A percentile compares a stretch with the other conserved stretches of the same genome.
Conservation (phyloP, 2,113 vertebrate genomes). For the Neotragus pygmaeus region DNA sequence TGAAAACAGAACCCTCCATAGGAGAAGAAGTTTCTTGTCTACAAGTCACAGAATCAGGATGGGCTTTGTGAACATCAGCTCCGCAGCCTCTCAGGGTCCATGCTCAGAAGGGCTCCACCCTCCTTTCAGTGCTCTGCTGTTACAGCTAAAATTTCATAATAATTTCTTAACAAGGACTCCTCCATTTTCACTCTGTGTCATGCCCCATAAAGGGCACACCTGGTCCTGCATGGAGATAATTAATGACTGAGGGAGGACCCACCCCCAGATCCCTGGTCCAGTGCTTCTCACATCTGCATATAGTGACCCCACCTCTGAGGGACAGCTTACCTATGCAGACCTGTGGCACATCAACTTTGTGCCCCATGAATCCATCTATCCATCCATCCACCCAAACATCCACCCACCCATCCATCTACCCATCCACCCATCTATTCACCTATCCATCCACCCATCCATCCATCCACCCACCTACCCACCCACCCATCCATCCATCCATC, state of each 20-base stretch:
- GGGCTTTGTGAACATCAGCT: background rate
- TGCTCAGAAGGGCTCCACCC: background rate
- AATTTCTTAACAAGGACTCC: background rate
- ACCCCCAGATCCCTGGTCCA: background rate
- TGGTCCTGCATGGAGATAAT: background rate
- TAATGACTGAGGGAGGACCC: background rate
- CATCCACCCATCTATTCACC: fast-evolving
- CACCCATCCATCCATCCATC: fast-evolving
- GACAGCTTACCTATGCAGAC: background rate
- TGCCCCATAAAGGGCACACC: background rate
- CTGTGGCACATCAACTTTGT: background rate
- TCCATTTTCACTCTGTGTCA: background rate
- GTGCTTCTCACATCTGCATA: background rate
- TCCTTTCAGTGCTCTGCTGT: background rate
- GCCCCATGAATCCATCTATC: background rate
- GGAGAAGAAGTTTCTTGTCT: background rate
- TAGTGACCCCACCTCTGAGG: background rate
- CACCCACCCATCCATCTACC: background rate
- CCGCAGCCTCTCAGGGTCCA: fast-evolving
- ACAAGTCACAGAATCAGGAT: background rate
- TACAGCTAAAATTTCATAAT: background rate
- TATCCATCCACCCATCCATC: background rate
- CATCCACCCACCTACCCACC: fast-evolving
- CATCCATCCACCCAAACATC: background rate
- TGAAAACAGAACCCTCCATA: background rate